Evolutionary conservation across 2,113 vertebrate genomes (phyloP), one percentile per base, ranked within the genome.

Genomic region (Eidolon helvum): DNA sequence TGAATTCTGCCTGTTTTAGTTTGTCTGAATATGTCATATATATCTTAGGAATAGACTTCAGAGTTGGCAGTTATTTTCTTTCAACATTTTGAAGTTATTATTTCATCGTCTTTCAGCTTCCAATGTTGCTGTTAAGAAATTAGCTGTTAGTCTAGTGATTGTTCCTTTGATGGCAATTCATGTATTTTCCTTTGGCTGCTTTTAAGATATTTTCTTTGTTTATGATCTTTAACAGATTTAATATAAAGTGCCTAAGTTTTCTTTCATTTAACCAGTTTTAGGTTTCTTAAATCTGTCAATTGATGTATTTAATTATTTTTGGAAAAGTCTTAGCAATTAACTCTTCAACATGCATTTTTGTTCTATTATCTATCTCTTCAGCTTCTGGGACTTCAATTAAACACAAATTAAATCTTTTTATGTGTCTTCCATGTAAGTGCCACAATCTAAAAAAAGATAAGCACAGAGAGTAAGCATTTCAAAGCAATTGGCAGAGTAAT

Each of bases 91-190:
- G 38, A 93, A 48, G 65, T 33, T 79, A 22, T 90, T 48, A 84
- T 78, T 61, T 71, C 35, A 90, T 61, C 40, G 45, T 88, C 68
- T 77, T 94, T 94, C 82, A 72, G 16, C 57, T 96, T 75, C n/a
- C 26, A 92, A 11, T 68, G n/a, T 50, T 93, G 30, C 53, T 84
- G 30, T 82, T 84, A 61, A 38, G 24, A 94, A 94, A 91, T 74
- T 53, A 45, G 53, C 33, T 77, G 61, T 69, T 8, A 55, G 19
- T 92, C 45, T 88, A 69, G 77, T 75, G 86, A 94, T 45, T 61
- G 24, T 0, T 30, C 10, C 55, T 85, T 66, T 85, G 85, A 72
- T 59, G 45, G 28, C 66, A 85, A 24, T 89, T 38, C 68, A 16
- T 61, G 38, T 85, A 45, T 89, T 68, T 80, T 80, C 18, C 71